Conservation (phyloP, 2,797 vertebrate species). For the Falco peregrinus region DNA sequence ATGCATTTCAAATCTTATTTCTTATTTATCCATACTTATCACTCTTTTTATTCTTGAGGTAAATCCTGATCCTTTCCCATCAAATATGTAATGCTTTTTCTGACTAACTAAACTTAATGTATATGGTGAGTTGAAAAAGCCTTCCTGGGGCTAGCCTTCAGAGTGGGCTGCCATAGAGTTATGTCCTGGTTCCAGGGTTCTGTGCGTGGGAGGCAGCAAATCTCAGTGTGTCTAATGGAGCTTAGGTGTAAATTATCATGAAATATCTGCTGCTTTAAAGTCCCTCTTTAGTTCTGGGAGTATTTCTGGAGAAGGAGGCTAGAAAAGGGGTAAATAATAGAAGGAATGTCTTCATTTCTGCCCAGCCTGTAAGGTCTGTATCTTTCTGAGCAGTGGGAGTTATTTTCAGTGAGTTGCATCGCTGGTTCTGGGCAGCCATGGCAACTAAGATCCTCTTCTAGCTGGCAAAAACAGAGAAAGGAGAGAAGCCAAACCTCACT, state of each 20-base stretch:
- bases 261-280: not conserved
- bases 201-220: not conserved
- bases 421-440: not conserved
- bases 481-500: not conserved
- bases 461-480: not conserved
- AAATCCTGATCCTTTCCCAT: not conserved
- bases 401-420: constrained; percentile 17
- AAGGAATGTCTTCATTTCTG: not conserved
- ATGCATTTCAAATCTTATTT: constrained; percentile 16
- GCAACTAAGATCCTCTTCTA: not conserved
- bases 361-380: fast-evolving
- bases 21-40: constrained; percentile 1
- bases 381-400: not conserved
- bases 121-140: not conserved
- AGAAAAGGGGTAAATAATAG: not conserved
- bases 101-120: not conserved
- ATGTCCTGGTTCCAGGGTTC: not conserved
- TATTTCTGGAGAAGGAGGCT: not conserved
- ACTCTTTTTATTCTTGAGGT: not conserved
- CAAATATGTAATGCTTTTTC: not conserved
- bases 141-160: not conserved
- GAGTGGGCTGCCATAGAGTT: not conserved
- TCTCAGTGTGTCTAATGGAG: not conserved
- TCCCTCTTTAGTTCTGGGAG: not conserved
- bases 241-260: not conserved